A percentile compares a stretch with the other conserved stretches of the same genome.
These are phyloP conservation scores for Rhea pennata DNA, from an alignment of 2,113 vertebrate species.

Conservation along the genomic window DNA sequence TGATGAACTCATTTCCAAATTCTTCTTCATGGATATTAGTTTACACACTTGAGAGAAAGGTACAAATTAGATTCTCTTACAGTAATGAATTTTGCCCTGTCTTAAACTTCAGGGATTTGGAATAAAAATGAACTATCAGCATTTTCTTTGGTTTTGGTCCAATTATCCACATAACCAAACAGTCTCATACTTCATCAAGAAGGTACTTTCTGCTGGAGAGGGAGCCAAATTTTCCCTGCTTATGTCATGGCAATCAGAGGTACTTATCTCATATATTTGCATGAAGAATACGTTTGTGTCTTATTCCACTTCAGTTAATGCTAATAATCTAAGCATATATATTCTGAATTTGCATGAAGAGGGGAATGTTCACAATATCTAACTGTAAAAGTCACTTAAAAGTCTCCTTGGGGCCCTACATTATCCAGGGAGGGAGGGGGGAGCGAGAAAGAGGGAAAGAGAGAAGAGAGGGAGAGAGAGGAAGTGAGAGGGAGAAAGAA, in stretches of 20 bases:
- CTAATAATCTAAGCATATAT: not conserved
- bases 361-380: not conserved
- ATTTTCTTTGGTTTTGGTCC: not conserved
- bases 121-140: not conserved
- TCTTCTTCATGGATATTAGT: conserved; percentile 9
- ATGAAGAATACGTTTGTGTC: not conserved
- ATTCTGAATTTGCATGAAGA: not conserved
- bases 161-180: not conserved
- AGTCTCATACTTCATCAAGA: not conserved
- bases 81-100: not conserved
- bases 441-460: not conserved
- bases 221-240: not conserved
- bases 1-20: not conserved
- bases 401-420: not conserved
- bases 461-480: fast-evolving
- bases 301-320: not conserved
- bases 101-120: not conserved
- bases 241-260: not conserved
- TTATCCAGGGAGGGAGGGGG: not conserved
- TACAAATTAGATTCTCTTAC: not conserved
- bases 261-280: not conserved
- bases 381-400: not conserved
- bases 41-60: conserved; percentile 2
- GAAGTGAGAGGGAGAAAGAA: not conserved
- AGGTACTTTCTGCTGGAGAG: not conserved